These are phyloP conservation scores for Halictus rubicundus DNA, from an alignment of 1,140 invertebrate species.

Conservation along the genomic window DNA sequence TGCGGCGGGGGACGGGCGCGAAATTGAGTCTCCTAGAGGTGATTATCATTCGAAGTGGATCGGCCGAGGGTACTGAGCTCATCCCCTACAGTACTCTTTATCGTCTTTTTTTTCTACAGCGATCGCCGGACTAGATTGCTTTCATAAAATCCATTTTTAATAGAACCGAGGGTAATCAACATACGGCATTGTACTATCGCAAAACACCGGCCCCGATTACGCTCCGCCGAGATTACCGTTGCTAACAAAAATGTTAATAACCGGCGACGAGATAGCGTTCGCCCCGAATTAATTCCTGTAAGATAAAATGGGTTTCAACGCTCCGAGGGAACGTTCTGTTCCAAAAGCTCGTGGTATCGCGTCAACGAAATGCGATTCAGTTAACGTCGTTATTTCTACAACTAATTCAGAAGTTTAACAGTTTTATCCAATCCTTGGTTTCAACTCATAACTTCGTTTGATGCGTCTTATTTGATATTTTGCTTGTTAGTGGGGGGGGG, in stretches of 20 bases:
- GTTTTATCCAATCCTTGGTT: no score
- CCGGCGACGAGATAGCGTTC: background rate
- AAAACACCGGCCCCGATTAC: conserved; percentile 16
- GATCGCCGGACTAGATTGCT: conserved; percentile 68
- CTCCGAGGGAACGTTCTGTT: no score
- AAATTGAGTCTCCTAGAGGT: conserved; percentile 74
- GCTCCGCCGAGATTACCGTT: no score
- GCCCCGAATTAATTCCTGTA: background rate
- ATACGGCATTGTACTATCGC: conserved; percentile 39
- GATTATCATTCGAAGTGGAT: conserved; percentile 77
- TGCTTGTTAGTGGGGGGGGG: no score
- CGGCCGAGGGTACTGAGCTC: conserved; percentile 60
- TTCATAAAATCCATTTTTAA: conserved; percentile 72
- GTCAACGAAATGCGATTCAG: no score
- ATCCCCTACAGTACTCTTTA: conserved; percentile 49
- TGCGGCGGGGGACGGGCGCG: conserved; percentile 26
- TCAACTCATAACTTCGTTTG: no score
- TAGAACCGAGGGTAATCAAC: conserved; percentile 59
- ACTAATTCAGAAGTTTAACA: no score
- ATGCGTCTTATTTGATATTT: no score
- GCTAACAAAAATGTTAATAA: conserved; percentile 4
- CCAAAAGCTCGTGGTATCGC: no score
- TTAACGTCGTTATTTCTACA: no score
- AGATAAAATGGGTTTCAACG: no score
- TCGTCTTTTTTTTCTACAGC: conserved; percentile 53